These are phyloP conservation scores for Lamprotornis superbus DNA, from an alignment of 2,113 vertebrate species.

Conservation along the genomic window DNA sequence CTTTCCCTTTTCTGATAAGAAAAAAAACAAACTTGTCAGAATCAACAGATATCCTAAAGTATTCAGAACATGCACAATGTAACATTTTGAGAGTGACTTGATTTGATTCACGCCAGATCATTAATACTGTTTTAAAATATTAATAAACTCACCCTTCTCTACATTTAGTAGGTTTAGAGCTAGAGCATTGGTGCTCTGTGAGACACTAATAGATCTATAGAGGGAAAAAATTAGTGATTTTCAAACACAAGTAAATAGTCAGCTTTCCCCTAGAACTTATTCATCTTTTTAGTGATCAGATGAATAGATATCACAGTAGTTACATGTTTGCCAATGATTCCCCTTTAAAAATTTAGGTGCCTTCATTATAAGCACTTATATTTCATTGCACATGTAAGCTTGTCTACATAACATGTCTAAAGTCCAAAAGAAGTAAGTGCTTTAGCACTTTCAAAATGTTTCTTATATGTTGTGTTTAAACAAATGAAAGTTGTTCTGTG, in stretches of 20 bases:
- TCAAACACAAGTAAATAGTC: neutral
- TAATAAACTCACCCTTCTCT: neutral
- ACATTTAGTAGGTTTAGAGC: neutral
- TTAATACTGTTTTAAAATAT: neutral
- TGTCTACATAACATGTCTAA: neutral
- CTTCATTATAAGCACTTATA: neutral
- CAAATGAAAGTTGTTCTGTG: neutral
- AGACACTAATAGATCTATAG: neutral
- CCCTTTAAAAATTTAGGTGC: neutral
- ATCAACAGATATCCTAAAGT: neutral
- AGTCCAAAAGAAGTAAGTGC: neutral
- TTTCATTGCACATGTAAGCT: neutral
- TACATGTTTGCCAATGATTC: neutral
- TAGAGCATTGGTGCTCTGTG: neutral
- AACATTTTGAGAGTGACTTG: neutral
- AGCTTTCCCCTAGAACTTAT: neutral
- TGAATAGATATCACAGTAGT: neutral
- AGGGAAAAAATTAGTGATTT: neutral
- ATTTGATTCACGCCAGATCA: neutral
- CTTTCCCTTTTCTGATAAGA: neutral
- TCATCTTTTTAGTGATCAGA: neutral
- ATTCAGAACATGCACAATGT: neutral
- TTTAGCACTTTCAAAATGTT: neutral
- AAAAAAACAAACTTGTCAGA: neutral
- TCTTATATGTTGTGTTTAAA: neutral